Base-by-base conservation (phyloP, 1,140 invertebrate species). In the Thaumatotibia leucotreta region DNA sequence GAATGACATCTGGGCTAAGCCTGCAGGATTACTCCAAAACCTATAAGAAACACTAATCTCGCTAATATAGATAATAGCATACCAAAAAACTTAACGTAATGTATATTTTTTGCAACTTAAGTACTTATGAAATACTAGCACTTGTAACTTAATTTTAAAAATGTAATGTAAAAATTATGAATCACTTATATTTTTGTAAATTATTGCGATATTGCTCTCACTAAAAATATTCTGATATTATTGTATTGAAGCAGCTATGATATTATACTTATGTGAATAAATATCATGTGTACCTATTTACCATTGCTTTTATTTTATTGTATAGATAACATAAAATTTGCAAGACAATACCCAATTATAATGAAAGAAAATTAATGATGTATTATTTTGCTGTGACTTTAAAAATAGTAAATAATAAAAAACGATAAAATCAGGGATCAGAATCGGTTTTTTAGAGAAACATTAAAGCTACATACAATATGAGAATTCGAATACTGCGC, bases 111-210 rank as follows among this genome's bases (percentile, higher is more conserved):
- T 58, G 27, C 52, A 31, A 24, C 6, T 2, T 29, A 29, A n/a
- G 52, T 58, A 58, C 52, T 58, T 58, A 58, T 20, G 39, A 45
- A 20, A 58, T 31, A 22, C 6, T n/a, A 29, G 27, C 24, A 52
- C 45, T 1, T 17, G 1, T 23, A 23, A n/a, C 14, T 61, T 61
- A 22, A 35, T 22, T 35, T 11, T 1, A 10, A 50, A 29, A 8
- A 39, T 23, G 22, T 24, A 54, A 49, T 54, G 33, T 35, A 39
- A 69, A 45, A 52, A 31, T 11, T 62, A 31, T 17, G 32, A 23
- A 65, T 33, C 58, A 69, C 27, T 76, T 32, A 74, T 77, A 82
- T 79, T 82, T 82, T 82, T 82, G 67, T 82, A 82, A 71, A 73
- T 76, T 45, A 68, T 75, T 75, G 65, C 68, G 73, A 79, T 79